Conservation (phyloP, 2,888 invertebrate species). For the Conus canariensis region DNA sequence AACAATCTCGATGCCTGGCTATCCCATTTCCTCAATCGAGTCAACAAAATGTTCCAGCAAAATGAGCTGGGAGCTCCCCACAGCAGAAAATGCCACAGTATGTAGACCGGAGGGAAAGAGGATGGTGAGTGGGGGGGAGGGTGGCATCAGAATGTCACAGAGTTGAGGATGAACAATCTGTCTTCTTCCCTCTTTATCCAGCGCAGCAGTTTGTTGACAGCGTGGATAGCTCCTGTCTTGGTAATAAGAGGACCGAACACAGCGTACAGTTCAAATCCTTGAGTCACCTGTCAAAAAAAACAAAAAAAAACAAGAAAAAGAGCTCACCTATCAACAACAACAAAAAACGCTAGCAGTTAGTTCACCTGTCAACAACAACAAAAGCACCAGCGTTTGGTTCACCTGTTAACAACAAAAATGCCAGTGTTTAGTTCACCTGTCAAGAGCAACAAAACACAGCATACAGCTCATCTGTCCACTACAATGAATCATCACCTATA, state of each 20-base stretch:
- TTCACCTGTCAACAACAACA: too few relatives aligned
- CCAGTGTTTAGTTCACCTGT: too few relatives aligned
- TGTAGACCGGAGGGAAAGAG: not conserved
- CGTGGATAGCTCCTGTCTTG: slow-evolving; percentile 90
- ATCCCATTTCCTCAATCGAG: not conserved
- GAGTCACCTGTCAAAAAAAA: slow-evolving; percentile 85
- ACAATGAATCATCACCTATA: too few relatives aligned
- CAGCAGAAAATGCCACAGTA: not conserved
- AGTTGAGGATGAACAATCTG: slow-evolving; percentile 91
- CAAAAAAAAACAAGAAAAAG: not conserved
- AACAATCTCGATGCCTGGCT: not conserved
- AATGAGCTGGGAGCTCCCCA: not conserved
- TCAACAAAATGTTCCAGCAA: not conserved
- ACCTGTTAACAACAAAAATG: too few relatives aligned
- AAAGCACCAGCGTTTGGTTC: too few relatives aligned
- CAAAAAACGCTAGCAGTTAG: too few relatives aligned
- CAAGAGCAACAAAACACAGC: too few relatives aligned
- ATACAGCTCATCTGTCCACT: too few relatives aligned
- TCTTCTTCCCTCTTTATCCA: slow-evolving; percentile 97
- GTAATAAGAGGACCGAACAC: slow-evolving; percentile 94
- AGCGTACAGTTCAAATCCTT: slow-evolving; percentile 94
- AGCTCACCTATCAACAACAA: too few relatives aligned
- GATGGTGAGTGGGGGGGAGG: not conserved
- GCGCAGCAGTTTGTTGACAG: slow-evolving; percentile 91
- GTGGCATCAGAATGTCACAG: slow-evolving; percentile 79